A percentile compares a stretch with the other conserved stretches of the same genome.
These are phyloP conservation scores for Cephonodes hylas DNA, from an alignment of 2,888 invertebrate species.

Conservation along the genomic window DNA sequence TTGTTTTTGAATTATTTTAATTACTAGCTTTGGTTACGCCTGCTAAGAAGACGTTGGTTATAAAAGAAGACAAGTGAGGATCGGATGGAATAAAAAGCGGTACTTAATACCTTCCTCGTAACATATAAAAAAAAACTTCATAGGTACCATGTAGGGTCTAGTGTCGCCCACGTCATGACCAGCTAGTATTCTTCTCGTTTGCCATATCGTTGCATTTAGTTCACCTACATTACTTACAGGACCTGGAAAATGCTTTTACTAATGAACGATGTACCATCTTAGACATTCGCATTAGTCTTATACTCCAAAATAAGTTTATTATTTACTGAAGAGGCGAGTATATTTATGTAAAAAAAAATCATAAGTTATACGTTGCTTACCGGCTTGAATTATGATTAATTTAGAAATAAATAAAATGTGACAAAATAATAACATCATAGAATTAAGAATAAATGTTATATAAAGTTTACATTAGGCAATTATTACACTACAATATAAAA, in stretches of 20 bases:
- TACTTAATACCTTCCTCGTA: no score
- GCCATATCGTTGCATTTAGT: not conserved
- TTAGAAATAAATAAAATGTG: not conserved
- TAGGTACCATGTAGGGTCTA: constrained; percentile 57
- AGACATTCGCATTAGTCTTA: no score
- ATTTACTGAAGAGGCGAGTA: no score
- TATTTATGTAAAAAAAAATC: no score
- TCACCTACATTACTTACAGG: not conserved
- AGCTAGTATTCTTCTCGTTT: constrained; percentile 49
- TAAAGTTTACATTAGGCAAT: not conserved
- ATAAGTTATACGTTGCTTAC: not conserved
- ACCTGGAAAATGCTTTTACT: not conserved
- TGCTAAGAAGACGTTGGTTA: no score
- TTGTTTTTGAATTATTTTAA: no score
- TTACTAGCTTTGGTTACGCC: no score
- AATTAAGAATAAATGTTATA: not conserved
- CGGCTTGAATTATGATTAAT: not conserved
- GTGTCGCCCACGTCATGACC: constrained; percentile 50
- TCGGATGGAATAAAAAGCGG: no score
- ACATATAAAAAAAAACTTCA: not conserved
- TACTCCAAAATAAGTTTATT: not conserved
- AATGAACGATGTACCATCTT: not conserved
- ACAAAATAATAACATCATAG: not conserved
- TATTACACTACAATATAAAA: not conserved
- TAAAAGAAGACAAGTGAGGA: no score